These are phyloP conservation scores for Psilopsiagon aurifrons DNA, from an alignment of 2,113 vertebrate genomes.

Conservation along the genomic window DNA sequence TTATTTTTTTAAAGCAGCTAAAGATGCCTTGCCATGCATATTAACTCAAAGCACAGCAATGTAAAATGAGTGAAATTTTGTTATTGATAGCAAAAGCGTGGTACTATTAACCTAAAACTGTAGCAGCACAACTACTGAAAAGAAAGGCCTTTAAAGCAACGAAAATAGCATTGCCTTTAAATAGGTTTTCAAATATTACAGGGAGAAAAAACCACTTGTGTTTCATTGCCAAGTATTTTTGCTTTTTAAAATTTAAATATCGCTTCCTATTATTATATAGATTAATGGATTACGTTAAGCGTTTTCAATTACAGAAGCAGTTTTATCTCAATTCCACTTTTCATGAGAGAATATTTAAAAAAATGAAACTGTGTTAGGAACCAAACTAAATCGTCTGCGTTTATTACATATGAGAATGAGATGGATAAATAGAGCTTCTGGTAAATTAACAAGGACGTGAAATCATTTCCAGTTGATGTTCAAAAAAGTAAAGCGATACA, in stretches of 20 bases:
- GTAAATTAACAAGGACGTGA: conserved; percentile 76
- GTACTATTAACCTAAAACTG: conserved; percentile 79
- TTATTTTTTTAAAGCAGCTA: conserved; percentile 70
- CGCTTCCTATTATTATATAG: conserved; percentile 58
- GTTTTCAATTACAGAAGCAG: conserved; percentile 71
- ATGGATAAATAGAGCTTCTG: conserved; percentile 78
- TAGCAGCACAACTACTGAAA: conserved; percentile 82
- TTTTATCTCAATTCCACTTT: conserved; percentile 74
- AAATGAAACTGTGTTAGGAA: conserved; percentile 88
- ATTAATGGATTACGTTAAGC: conserved; percentile 69
- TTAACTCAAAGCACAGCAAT: conserved; percentile 84
- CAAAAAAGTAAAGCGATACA: conserved; percentile 80
- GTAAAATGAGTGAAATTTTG: conserved; percentile 80
- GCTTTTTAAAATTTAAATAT: conserved; percentile 50
- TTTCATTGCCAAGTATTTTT: conserved; percentile 74
- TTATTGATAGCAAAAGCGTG: conserved; percentile 83
- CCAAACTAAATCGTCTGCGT: conserved; percentile 67
- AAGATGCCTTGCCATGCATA: conserved; percentile 83
- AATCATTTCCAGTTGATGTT: conserved; percentile 77
- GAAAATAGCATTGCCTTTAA: conserved; percentile 74
- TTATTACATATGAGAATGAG: conserved; percentile 80
- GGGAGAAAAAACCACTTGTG: conserved; percentile 73
- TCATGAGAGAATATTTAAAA: conserved; percentile 80
- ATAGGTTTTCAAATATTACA: conserved; percentile 67
- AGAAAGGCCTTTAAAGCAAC: conserved; percentile 78